Base-by-base conservation (phyloP, 2,797 vertebrate species). In the Falco columbarius region DNA sequence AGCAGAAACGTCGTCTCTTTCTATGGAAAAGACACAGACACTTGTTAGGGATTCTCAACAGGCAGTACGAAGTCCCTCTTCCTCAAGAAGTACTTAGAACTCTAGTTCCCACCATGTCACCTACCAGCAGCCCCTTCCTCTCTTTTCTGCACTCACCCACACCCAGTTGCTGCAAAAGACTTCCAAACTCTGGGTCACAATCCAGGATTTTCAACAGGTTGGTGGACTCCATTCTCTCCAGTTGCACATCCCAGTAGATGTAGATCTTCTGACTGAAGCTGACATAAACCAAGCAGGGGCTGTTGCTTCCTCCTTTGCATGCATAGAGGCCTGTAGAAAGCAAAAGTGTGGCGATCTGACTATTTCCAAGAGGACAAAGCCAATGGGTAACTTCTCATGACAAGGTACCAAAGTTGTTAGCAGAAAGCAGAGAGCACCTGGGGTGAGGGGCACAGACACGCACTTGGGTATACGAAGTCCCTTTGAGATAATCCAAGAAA, bases 251-350 rank as follows among this genome's bases (percentile, higher is more conserved):
- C 99, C 99, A 99, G 97, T 99, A 99, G 89, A 99, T 98, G 68
- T 99, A 99, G 97, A 99, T 99, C 96, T 99, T 99, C 94, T 99
- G 99, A 91, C 97, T 99, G 98, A 99, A 99, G 70, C 99, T 99
- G 89, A 99, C 99, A 2, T 99, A 99, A 56, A 99, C 99, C 40
- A 99, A 97, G 85, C 99, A 99, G 34, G 99, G 99, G 95, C 99
- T 99, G 96, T 99, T 99, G 83, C 93, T 98, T 32, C 98, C 98
- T 56, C 99, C 99, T 97, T 99, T 99, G 93, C 99, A 99, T 9
- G 99, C 99, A 47, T 99, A 99, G 58, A 99, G 98, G 61, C 99
- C 99, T 99, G 96, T 30, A 94, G 29, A 93, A 84, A 72, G 3
- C 40, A 58, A 51, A 94, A 76, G 40, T 4, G 23, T 47, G 23